Conservation (phyloP, 2,113 vertebrate species). For the Paralichthys olivaceus region DNA sequence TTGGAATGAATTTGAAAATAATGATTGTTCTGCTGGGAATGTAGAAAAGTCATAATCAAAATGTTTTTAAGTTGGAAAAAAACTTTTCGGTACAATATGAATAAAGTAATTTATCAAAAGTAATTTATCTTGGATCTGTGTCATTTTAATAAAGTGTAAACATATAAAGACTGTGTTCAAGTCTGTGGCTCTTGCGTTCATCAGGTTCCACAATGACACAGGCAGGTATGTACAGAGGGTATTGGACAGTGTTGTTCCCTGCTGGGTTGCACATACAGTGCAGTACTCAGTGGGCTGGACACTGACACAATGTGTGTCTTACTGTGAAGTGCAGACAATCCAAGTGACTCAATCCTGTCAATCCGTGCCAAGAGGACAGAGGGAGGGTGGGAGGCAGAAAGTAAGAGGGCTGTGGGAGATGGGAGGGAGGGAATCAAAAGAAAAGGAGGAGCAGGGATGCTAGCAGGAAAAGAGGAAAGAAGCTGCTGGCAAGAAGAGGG, state of each 20-base stretch:
- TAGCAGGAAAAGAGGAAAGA: slow-evolving; percentile 49
- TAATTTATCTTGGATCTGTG: background rate
- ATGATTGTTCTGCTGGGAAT: slow-evolving; percentile 53
- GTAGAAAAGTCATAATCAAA: slow-evolving; percentile 44
- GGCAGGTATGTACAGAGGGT: slow-evolving; percentile 16
- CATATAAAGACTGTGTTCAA: background rate
- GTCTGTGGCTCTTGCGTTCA: background rate
- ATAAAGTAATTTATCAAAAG: slow-evolving; percentile 34
- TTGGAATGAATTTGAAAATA: slow-evolving; percentile 58
- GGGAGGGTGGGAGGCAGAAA: slow-evolving; percentile 54
- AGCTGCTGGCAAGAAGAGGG: slow-evolving; percentile 52
- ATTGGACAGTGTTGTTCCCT: slow-evolving; percentile 40
- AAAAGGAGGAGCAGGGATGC: slow-evolving; percentile 55
- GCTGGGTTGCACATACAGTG: slow-evolving; percentile 47
- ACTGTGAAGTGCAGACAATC: slow-evolving; percentile 66
- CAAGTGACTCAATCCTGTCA: slow-evolving; percentile 66
- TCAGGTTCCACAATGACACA: slow-evolving; percentile 3
- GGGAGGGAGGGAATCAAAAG: slow-evolving; percentile 37
- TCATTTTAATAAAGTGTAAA: slow-evolving; percentile 34
- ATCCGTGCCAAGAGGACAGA: slow-evolving; percentile 70
- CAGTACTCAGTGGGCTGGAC: slow-evolving; percentile 63
- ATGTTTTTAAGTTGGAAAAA: slow-evolving; percentile 30
- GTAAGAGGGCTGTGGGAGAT: slow-evolving; percentile 42
- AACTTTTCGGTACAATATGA: slow-evolving; percentile 27
- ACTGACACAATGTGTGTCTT: slow-evolving; percentile 65